Evolutionary conservation across 2,113 vertebrate species (phyloP), one percentile per base, ranked within the genome.

Genomic region (Balaeniceps rex): DNA sequence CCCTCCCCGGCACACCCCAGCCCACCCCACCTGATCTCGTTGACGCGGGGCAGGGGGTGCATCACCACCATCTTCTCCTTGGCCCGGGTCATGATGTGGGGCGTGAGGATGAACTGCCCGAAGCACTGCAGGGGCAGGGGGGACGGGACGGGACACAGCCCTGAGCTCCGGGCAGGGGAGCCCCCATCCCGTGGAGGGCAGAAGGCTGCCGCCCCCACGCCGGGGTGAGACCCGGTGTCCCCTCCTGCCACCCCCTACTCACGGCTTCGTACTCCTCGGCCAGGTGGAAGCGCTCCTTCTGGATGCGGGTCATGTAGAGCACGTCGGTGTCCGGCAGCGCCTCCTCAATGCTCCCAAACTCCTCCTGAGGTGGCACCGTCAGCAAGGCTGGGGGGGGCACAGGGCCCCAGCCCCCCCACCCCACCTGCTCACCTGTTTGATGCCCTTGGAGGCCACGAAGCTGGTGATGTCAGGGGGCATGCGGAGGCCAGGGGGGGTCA

Each of bases 51-150:
- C 96, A 99, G 97, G 0, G 99, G 99, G 86, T 99, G 99, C 99
- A 99, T 99, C 95, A 99, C 99, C 34, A 99, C 99, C 99, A 99
- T 99, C 98, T 99, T 99, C 96, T 98, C 99, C 97, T 99, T 99
- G 92, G 99, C 99, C 19, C 98, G 98, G 3, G 99, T 99, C 99
- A 99, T 99, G 97, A 99, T 99, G 98, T 99, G 99, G 22, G 99
- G 99, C 0, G 99, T 99, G 95, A 99, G 98, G 94, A 99, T 98
- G 93, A 99, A 99, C 98, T 99, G 99, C 28, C 99, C 99, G 1
- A 99, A 99, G 96, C 99, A 99, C 99, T 99, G 97, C 0, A 40
- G 83, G 46, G 54, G 57, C 46, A 8, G 46, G 31, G 33, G 19
- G 22, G 34, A 14, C 10, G 33, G 15, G 1, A 19, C 13, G n/a